Evolutionary conservation across 2,797 vertebrate species (phyloP).

Genomic region (Alfaro cultratus): DNA sequence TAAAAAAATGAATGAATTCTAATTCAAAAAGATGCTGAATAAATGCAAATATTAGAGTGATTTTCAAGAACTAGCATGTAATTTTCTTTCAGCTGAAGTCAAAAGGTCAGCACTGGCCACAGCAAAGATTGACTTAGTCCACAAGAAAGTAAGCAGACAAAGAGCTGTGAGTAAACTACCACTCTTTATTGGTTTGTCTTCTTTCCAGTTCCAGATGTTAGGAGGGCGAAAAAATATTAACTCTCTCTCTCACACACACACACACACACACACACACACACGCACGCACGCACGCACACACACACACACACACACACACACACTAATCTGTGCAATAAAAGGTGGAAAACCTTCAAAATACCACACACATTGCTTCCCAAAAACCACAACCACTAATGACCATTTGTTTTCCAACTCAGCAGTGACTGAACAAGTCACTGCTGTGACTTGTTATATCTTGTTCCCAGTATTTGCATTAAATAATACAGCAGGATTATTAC

Average conservation of each 20-base stretch:
- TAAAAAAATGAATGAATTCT: conserved; percentile 16
- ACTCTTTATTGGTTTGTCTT: conserved; percentile 74
- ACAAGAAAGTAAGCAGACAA: conserved; percentile 75
- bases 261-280: conserved; percentile 26
- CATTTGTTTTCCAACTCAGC: not conserved
- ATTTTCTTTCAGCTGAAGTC: conserved; percentile 62
- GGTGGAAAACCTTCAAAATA: conserved; percentile 7
- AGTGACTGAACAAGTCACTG: not conserved
- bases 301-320: conserved; percentile 24
- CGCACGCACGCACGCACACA: too few relatives aligned
- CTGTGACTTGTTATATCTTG: too few relatives aligned
- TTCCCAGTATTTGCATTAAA: not conserved
- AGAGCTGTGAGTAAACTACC: conserved; percentile 79
- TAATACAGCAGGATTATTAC: not conserved
- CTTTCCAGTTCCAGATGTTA: conserved; percentile 76
- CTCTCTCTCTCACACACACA: conserved; percentile 38
- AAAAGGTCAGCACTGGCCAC: conserved; percentile 75
- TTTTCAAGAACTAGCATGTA: not conserved
- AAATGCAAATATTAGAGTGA: not conserved
- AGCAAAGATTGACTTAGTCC: conserved; percentile 82
- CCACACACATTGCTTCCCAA: not conserved
- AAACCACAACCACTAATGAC: not conserved
- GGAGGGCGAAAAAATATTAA: conserved; percentile 49
- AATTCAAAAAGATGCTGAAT: conserved; percentile 7
- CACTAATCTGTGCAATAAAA: conserved; percentile 11